Conservation (phyloP, 2,888 invertebrate genomes). For the Erebia epiphron region DNA sequence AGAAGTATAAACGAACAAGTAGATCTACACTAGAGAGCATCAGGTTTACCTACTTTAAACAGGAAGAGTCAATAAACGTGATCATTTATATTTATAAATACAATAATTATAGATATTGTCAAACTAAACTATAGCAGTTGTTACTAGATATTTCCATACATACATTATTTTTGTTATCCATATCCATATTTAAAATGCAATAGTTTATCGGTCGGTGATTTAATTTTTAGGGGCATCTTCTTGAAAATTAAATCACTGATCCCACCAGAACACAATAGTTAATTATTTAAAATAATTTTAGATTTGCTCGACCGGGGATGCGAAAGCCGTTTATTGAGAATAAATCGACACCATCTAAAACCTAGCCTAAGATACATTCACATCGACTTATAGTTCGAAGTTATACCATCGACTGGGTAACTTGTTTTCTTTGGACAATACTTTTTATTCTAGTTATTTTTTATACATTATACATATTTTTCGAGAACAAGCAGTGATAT, state of each 20-base stretch:
- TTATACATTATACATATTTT: slow-evolving; percentile 43
- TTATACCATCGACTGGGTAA: slow-evolving; percentile 36
- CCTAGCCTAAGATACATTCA: slow-evolving; percentile 42
- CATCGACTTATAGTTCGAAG: slow-evolving; percentile 44
- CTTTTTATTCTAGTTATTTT: slow-evolving; percentile 42
- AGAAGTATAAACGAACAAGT: slow-evolving; percentile 23
- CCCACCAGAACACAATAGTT: slow-evolving; percentile 75
- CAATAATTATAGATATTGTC: slow-evolving; percentile 70
- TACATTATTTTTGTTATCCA: slow-evolving; percentile 78
- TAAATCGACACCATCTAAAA: slow-evolving; percentile 61
- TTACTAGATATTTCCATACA: slow-evolving; percentile 79
- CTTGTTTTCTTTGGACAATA: slow-evolving; percentile 42
- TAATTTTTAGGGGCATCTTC: slow-evolving; percentile 38
- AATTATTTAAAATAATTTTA: slow-evolving; percentile 68
- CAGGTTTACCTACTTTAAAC: slow-evolving; percentile 42
- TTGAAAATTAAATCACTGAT: slow-evolving; percentile 41
- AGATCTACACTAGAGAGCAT: slow-evolving; percentile 34
- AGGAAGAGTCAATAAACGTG: slow-evolving; percentile 53
- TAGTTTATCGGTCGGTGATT: slow-evolving; percentile 61
- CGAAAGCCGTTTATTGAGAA: slow-evolving; percentile 58
- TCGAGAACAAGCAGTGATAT: slow-evolving; percentile 34
- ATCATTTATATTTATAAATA: slow-evolving; percentile 55
- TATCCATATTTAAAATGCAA: slow-evolving; percentile 81
- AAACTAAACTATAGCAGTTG: slow-evolving; percentile 74
- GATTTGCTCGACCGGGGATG: slow-evolving; percentile 68